A percentile compares a stretch with the other conserved stretches of the same genome.
Conservation (phyloP, 2,888 invertebrate genomes). For the Ctena decussata region DNA sequence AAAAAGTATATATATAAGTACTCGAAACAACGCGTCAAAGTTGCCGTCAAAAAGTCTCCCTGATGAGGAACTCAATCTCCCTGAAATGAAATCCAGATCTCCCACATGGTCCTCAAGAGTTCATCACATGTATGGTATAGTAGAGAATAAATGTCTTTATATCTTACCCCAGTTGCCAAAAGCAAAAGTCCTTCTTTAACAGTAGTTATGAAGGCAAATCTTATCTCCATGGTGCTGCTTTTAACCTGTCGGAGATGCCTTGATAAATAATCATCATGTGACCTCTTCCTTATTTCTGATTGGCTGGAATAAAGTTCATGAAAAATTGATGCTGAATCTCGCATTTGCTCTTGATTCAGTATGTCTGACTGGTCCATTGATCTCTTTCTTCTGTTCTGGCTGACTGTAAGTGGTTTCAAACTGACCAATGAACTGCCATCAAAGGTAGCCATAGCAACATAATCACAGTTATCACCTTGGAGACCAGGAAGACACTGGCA, state of each 20-base stretch:
- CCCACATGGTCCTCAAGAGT: too few relatives aligned
- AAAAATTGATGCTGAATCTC: neutral
- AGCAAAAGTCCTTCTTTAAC: constrained; percentile 75
- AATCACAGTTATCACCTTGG: constrained; percentile 76
- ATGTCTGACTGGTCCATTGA: neutral
- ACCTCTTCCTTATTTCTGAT: neutral
- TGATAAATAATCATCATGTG: constrained; percentile 1
- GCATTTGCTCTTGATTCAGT: neutral
- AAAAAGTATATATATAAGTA: too few relatives aligned
- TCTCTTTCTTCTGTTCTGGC: constrained; percentile 14
- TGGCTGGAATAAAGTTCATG: too few relatives aligned
- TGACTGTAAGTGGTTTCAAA: constrained; percentile 51
- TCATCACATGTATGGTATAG: too few relatives aligned
- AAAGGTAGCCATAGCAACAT: constrained; percentile 78
- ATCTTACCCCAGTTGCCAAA: constrained; percentile 76
- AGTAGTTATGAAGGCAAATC: constrained; percentile 70
- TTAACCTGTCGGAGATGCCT: neutral
- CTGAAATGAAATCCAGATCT: too few relatives aligned
- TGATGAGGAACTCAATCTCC: too few relatives aligned
- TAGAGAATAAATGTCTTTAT: too few relatives aligned
- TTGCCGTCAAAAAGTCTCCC: too few relatives aligned
- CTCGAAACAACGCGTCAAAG: too few relatives aligned
- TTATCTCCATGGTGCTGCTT: neutral
- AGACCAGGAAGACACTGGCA: constrained; percentile 80
- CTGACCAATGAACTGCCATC: constrained; percentile 69